Conservation (phyloP, 2,113 vertebrate species). For the Anser brachyrhynchus region DNA sequence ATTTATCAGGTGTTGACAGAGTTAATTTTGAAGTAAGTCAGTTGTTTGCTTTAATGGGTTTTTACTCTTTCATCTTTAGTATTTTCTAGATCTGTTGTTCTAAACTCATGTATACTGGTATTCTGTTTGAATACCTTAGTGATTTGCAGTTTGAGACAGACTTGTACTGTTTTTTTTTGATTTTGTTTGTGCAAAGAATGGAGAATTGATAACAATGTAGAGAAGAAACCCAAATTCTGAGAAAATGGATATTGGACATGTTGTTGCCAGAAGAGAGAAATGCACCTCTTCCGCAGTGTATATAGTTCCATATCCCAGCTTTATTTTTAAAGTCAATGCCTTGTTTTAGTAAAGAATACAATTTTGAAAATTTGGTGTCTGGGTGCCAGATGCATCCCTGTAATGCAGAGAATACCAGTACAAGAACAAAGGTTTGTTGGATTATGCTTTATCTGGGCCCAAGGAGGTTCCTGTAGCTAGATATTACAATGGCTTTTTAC, state of each 20-base stretch:
- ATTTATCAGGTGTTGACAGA: conserved; percentile 82
- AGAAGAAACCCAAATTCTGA: not conserved
- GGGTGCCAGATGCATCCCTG: not conserved
- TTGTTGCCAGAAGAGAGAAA: not conserved
- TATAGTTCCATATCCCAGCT: not conserved
- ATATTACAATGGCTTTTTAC: not conserved
- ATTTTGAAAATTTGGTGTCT: not conserved
- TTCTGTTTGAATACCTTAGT: not conserved
- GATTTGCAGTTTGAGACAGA: not conserved
- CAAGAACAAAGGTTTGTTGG: not conserved
- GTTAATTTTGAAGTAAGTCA: conserved; percentile 87
- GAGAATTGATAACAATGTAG: not conserved
- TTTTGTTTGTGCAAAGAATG: not conserved
- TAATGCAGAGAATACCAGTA: not conserved
- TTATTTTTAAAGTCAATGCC: not conserved
- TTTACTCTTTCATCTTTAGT: not conserved
- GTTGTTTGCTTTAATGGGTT: not conserved
- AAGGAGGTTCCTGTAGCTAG: not conserved
- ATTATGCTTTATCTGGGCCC: not conserved
- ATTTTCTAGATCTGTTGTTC: not conserved
- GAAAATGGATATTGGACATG: not conserved
- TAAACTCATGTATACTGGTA: not conserved
- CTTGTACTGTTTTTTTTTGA: not conserved
- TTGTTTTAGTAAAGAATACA: not conserved
- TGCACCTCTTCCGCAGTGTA: rapidly evolving